These are phyloP conservation scores for Thalassarche chlororhynchos DNA, from an alignment of 2,113 vertebrate genomes.

Conservation along the genomic window DNA sequence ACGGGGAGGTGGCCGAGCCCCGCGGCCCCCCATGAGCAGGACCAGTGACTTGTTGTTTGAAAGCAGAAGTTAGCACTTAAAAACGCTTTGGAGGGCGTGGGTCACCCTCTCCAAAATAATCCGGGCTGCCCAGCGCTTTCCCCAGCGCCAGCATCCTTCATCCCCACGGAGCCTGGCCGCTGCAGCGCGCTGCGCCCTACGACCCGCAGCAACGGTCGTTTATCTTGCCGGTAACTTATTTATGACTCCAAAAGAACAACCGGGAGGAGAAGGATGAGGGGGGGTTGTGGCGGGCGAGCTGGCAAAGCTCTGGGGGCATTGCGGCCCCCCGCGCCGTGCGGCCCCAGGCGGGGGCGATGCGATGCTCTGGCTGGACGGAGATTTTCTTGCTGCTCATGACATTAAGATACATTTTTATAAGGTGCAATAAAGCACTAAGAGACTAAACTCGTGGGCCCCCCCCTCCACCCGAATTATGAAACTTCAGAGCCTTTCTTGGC, in stretches of 20 bases:
- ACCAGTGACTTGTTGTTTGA: not conserved
- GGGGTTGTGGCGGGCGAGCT: not conserved
- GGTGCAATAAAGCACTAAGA: not conserved
- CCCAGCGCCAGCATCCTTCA: not conserved
- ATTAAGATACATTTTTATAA: not conserved
- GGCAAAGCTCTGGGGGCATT: not conserved
- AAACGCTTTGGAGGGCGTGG: not conserved
- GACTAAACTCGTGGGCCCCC: not conserved
- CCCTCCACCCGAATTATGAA: not conserved
- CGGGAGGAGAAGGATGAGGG: not conserved
- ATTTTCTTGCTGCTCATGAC: not conserved
- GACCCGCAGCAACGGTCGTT: not conserved
- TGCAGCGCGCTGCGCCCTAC: not conserved
- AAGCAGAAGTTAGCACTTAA: constrained; percentile 14
- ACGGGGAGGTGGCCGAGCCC: not conserved
- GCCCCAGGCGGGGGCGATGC: not conserved
- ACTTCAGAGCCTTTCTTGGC: not conserved
- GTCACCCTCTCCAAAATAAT: not conserved
- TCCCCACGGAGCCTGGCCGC: accelerated
- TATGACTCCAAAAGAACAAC: not conserved
- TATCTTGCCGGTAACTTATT: not conserved
- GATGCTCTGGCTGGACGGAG: not conserved
- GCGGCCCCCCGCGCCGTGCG: too few relatives aligned
- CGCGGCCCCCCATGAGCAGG: not conserved
- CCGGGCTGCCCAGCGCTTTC: not conserved